Evolutionary conservation across 2,113 vertebrate genomes (phyloP).

Genomic region (Bos indicus): DNA sequence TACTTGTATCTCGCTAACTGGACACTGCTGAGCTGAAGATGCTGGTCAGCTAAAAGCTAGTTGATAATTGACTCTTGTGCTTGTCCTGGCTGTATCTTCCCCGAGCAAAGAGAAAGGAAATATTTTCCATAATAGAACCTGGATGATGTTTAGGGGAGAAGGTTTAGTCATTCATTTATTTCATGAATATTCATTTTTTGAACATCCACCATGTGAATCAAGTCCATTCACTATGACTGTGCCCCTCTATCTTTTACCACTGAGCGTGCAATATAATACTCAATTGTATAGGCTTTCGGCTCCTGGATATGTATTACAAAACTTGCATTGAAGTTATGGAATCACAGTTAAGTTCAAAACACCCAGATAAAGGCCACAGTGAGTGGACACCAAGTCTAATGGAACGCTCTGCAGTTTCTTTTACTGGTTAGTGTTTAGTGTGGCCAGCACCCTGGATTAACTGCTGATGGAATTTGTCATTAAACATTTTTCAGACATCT

Average conservation of each 20-base stretch:
- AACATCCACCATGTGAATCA: background rate
- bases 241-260: background rate
- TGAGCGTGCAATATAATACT: background rate
- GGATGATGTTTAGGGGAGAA: background rate
- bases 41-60: background rate
- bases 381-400: background rate
- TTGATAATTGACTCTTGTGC: background rate
- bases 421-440: background rate
- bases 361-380: background rate
- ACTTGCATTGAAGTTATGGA: background rate
- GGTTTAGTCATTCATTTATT: background rate
- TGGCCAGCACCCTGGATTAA: background rate
- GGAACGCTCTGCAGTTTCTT: background rate
- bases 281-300: background rate
- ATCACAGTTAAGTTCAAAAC: background rate
- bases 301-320: background rate
- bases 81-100: background rate
- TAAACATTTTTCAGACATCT: conserved; percentile 82
- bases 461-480: background rate
- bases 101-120: background rate
- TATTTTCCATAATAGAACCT: background rate
- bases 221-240: background rate
- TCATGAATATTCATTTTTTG: background rate
- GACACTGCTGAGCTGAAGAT: background rate
- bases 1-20: background rate